Evolutionary conservation across 1,140 invertebrate genomes (phyloP), one percentile per base, ranked within the genome.

Genomic region (Pemphigus obesinymphae): DNA sequence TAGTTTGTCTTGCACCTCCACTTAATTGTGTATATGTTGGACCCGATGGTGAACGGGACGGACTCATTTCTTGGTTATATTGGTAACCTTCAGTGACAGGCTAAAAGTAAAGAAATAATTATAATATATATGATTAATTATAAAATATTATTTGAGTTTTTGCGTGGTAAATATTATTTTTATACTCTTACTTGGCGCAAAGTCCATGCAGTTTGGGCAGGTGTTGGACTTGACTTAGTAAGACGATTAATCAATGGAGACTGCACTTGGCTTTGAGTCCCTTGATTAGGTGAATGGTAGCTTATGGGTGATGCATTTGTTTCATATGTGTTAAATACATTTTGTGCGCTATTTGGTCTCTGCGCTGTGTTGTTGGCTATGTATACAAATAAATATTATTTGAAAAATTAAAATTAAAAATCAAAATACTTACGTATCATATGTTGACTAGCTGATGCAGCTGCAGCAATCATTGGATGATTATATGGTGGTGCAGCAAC

Each of bases 11-110:
- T 81, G 88, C 87, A 50, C 90, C 90, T 37, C 91, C 91, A 86
- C 92, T 93, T 8, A 95, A 88, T 87, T 95, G 95, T 83, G 94
- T 96, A 87, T 95, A 96, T 15, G 93, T 95, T 26, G 93, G 95
- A 83, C 92, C 94, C 88, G 90, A 92, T 45, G 93, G 94, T 84
- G 92, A 95, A 83, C 92, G 88, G 55, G 91, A 91, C 10, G 93
- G 95, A 89, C 93, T 96, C 84, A 93, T 92, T 80, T 80, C 76
- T 88, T 93, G 94, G 89, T 89, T 92, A 86, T 93, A 94, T 82
- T 91, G 91, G 86, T 92, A 92, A 31, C 90, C 90, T 86, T 92
- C 92, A 48, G 91, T 84, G 17, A 84, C 84, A 34, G 84, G 84
- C 61, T 85, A 83, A 68, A 53, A 13, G 13, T 17, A n/a, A 66